Conservation (phyloP, 2,888 invertebrate species). For the Caprella mutica region DNA sequence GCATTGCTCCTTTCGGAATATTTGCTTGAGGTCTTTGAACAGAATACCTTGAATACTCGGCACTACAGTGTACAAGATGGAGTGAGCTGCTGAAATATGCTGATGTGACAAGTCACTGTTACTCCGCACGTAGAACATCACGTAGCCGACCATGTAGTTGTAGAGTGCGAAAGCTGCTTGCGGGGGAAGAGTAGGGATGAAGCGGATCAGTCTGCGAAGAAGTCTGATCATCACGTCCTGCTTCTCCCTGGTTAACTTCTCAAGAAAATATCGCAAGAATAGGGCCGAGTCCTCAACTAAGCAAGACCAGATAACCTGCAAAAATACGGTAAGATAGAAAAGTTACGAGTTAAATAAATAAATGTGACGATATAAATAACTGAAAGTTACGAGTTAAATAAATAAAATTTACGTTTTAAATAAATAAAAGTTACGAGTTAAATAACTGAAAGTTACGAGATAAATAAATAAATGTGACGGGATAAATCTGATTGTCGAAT, state of each 20-base stretch:
- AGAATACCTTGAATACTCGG: constrained; percentile 98
- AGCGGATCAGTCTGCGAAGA: constrained; percentile 45
- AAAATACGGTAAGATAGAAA: constrained; percentile 16
- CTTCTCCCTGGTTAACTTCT: constrained; percentile 82
- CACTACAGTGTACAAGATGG: constrained; percentile 94
- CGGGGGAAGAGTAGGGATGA: constrained; percentile 43
- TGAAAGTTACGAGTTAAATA: no score
- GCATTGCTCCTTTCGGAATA: constrained; percentile 94
- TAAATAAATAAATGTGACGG: no score
- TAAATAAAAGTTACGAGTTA: no score
- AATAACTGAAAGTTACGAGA: no score
- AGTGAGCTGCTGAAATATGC: constrained; percentile 84
- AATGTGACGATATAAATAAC: no score
- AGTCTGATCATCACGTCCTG: constrained; percentile 88
- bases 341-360: background rate
- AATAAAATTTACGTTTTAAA: no score
- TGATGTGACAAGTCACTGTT: constrained; percentile 92
- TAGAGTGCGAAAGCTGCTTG: constrained; percentile 97
- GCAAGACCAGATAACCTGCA: constrained; percentile 89
- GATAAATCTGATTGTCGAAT: no score
- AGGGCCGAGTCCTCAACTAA: constrained; percentile 94
- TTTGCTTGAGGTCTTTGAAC: constrained; percentile 98
- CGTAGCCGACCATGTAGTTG: constrained; percentile 97
- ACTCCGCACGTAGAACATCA: constrained; percentile 96
- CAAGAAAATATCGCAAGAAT: constrained; percentile 88